Base-by-base conservation (phyloP, 2,113 vertebrate species). In the Deroptyus accipitrinus region DNA sequence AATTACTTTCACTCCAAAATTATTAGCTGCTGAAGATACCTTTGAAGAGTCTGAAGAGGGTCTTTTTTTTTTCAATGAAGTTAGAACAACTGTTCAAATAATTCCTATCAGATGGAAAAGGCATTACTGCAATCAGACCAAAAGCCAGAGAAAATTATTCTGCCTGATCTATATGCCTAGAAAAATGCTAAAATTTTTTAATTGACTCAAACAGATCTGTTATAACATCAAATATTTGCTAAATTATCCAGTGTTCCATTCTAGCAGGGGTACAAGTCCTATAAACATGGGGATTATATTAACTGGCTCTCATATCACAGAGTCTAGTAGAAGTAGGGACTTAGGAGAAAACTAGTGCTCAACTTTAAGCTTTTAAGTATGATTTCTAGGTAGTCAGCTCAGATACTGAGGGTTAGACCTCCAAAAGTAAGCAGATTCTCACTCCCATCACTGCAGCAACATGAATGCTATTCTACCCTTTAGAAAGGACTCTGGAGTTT, bases 1-100 rank as follows among this genome's bases (percentile, higher is more conserved):
- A 96, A 88, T 75, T 54, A 92, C 83, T 92, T 96, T 91, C 72
- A 83, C 49, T 94, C 82, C 5, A 86, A 93, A 92, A 81, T 85
- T 95, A 94, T 92, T 90, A 88, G 82, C 81, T 83, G 33, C 67
- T 93, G 92, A 78, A 77, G 78, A 83, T 41, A 79, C 13, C 51
- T 80, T 39, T 86, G 54, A 61, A 95, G 63, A 67, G 63, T 48
- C 23, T 83, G 82, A 93, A 86, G 75, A 76, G 31, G 17, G 66
- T 63, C 83, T 80, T 94, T 54, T 25, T 25, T n/a, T 39, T 27
- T 14, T 24, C 39, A 74, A 30, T n/a, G 27, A 93, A 87, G 72
- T 96, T 74, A 80, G 28, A 95, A 76, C 33, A 95, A 91, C 24
- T 83, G 42, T 89, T 95, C 83, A 70, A 63, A 87, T 61, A 67